These are phyloP conservation scores for Ranitomeya imitator DNA, from an alignment of 2,113 vertebrate genomes.

Conservation along the genomic window DNA sequence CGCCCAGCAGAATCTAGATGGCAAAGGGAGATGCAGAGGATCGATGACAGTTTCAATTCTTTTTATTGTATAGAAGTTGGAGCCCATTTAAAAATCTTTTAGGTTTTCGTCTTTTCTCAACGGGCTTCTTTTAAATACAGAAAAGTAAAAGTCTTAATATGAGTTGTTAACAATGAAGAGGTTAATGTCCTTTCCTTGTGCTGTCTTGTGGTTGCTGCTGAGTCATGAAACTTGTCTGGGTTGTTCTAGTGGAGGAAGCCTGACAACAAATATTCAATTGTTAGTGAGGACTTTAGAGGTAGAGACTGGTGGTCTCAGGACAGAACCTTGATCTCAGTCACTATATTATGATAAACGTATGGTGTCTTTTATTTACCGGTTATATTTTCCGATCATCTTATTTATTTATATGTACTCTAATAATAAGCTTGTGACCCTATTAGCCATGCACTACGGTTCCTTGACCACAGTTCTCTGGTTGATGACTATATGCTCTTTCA, in stretches of 20 bases:
- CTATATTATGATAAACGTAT: neutral
- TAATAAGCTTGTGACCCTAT: neutral
- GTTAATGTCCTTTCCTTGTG: slow-evolving; percentile 43
- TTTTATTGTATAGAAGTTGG: too few relatives aligned
- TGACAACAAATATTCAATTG: slow-evolving; percentile 40
- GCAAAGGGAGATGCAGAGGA: too few relatives aligned
- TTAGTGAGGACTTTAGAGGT: slow-evolving; percentile 12
- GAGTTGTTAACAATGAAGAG: neutral
- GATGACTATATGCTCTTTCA: neutral
- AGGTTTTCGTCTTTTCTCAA: neutral
- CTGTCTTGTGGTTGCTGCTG: slow-evolving; percentile 43
- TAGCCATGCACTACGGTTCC: neutral
- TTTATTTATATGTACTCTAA: neutral
- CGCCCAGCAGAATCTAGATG: too few relatives aligned
- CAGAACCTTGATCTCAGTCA: neutral
- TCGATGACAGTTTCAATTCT: too few relatives aligned
- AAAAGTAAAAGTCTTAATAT: neutral
- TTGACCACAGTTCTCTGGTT: neutral
- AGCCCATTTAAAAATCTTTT: too few relatives aligned
- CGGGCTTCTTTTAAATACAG: neutral
- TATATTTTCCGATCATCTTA: neutral
- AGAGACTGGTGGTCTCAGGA: neutral
- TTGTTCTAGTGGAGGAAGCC: slow-evolving; percentile 31
- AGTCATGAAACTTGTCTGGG: slow-evolving; percentile 50
- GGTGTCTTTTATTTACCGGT: neutral